Evolutionary conservation across 2,113 vertebrate species (phyloP).

Genomic region (Emydocephalus ijimae): DNA sequence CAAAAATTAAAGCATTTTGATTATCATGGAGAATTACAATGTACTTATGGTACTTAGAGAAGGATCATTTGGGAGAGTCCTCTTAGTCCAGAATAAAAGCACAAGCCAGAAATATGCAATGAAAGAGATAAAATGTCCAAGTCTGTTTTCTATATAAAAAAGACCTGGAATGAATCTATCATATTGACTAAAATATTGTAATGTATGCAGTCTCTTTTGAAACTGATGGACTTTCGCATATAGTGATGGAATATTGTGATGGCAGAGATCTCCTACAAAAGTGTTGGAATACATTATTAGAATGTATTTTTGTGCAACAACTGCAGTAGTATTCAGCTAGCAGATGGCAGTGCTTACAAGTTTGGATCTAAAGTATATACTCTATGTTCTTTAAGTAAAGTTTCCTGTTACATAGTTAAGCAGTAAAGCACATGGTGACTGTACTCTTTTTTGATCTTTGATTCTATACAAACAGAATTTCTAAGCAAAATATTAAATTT

Average conservation of each 20-base stretch:
- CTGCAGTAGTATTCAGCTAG: neutral
- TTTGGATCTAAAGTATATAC: neutral
- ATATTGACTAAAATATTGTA: slow-evolving; percentile 85
- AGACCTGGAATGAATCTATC: slow-evolving; percentile 80
- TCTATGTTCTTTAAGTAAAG: neutral
- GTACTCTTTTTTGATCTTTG: neutral
- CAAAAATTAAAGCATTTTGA: neutral
- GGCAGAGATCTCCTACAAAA: slow-evolving; percentile 81
- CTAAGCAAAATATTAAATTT: slow-evolving; percentile 72
- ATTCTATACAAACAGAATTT: neutral
- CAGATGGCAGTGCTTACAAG: neutral
- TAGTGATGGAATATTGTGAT: slow-evolving; percentile 91
- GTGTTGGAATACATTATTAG: no score
- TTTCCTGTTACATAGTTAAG: neutral
- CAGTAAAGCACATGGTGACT: neutral
- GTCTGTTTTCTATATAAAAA: slow-evolving; percentile 68
- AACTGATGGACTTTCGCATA: slow-evolving; percentile 82
- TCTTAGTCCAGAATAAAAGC: slow-evolving; percentile 71
- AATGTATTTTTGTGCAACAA: no score
- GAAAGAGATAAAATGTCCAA: slow-evolving; percentile 87
- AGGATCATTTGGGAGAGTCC: slow-evolving; percentile 84
- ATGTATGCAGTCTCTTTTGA: slow-evolving; percentile 86
- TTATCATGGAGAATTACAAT: slow-evolving; percentile 78
- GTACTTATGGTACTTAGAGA: slow-evolving; percentile 78
- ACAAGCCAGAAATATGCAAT: slow-evolving; percentile 72